Conservation (phyloP, 2,113 vertebrate genomes). For the Mesocricetus auratus region DNA sequence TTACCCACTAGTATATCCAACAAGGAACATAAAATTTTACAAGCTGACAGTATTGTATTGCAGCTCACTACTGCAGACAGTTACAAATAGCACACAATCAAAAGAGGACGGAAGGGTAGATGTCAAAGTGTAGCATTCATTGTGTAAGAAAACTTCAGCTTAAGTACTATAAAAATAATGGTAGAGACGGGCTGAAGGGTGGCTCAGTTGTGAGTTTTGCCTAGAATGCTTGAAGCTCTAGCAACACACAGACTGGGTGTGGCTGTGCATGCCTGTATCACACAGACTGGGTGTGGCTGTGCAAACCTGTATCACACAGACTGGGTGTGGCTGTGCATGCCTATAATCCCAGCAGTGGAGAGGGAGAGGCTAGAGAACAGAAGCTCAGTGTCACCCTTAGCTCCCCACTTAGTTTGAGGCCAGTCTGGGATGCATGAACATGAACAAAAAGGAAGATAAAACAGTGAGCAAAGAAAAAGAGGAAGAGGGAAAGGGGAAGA, state of each 20-base stretch:
- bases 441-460: not conserved
- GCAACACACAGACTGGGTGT: no score
- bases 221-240: not conserved
- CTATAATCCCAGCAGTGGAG: not conserved
- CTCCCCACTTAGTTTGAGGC: not conserved
- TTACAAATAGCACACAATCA: not conserved
- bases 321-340: not conserved
- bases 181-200: not conserved
- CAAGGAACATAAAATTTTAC: not conserved
- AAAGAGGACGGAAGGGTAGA: not conserved
- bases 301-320: no score
- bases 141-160: not conserved
- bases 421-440: not conserved
- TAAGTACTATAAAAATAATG: not conserved
- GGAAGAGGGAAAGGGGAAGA: not conserved
- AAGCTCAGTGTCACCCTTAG: not conserved
- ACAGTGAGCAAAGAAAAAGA: not conserved
- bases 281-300: no score
- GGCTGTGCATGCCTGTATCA: no score
- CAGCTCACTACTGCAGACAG: not conserved
- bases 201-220: not conserved
- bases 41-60: not conserved
- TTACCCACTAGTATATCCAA: not conserved
- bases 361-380: not conserved
- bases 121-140: accelerated